Evolutionary conservation across 2,113 vertebrate genomes (phyloP).

Genomic region (Phalacrocorax brasilianus): DNA sequence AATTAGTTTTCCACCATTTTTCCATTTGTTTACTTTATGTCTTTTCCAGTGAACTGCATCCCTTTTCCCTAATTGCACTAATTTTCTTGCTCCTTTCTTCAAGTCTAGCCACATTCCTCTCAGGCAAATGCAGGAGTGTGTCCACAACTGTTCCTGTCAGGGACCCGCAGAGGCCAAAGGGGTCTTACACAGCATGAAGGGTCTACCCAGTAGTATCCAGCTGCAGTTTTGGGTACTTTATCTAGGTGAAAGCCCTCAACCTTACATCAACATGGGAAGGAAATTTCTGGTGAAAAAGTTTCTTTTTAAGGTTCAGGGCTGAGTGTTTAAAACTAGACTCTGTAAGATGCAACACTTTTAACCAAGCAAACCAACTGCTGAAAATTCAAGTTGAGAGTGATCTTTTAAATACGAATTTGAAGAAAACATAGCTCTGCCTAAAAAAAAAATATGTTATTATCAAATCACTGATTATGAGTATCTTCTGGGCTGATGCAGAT

Average conservation of each 20-base stretch:
- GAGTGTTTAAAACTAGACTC: not conserved
- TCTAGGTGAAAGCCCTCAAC: not conserved
- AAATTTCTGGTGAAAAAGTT: not conserved
- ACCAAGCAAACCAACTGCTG: not conserved
- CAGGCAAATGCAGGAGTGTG: not conserved
- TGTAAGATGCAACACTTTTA: not conserved
- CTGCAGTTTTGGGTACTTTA: not conserved
- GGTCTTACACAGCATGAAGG: not conserved
- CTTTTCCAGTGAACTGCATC: not conserved
- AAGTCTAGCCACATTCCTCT: not conserved
- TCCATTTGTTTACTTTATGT: not conserved
- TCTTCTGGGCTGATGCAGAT: not conserved
- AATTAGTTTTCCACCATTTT: not conserved
- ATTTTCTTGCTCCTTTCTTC: not conserved
- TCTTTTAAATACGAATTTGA: not conserved
- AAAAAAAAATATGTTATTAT: not conserved
- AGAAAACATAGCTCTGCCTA: not conserved
- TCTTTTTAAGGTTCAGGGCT: not conserved
- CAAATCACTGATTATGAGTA: not conserved
- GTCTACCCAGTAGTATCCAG: not conserved
- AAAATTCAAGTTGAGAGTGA: not conserved
- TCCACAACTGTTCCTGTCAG: not conserved
- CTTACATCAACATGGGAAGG: not conserved
- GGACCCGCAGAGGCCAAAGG: not conserved
- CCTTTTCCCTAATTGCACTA: not conserved